Percentiles rank a stretch among this genome's conserved stretches.
These are phyloP conservation scores for Holothuria glaberrima DNA, from an alignment of 35 echinoderm and acorn worm genomes.

Conservation along the genomic window DNA sequence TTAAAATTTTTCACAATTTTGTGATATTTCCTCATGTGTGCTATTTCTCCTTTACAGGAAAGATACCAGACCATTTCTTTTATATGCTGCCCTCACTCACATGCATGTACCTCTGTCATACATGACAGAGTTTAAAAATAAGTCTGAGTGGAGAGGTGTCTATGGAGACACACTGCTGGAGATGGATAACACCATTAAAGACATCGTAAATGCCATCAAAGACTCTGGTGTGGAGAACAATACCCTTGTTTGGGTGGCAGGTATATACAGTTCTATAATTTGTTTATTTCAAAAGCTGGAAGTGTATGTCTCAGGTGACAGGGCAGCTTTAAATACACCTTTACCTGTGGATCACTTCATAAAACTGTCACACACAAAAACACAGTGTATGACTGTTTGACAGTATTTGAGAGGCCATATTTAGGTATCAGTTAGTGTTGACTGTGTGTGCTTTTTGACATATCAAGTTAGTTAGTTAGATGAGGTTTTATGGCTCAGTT, in stretches of 20 bases:
- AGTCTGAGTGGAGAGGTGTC: slow-evolving; percentile 21
- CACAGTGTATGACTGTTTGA: too few relatives aligned
- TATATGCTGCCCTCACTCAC: slow-evolving; percentile 79
- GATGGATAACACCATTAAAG: slow-evolving; percentile 56
- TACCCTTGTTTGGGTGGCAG: slow-evolving; percentile 60
- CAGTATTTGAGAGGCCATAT: too few relatives aligned
- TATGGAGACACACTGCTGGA: slow-evolving; percentile 73
- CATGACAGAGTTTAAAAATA: slow-evolving; percentile 55
- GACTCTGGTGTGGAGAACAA: slow-evolving; percentile 41
- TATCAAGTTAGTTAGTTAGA: too few relatives aligned
- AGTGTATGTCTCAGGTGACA: not conserved
- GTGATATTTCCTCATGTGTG: not conserved
- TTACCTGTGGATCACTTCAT: too few relatives aligned
- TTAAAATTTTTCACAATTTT: not conserved
- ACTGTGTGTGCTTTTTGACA: too few relatives aligned
- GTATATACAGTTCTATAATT: not conserved
- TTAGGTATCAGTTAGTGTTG: too few relatives aligned
- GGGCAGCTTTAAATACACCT: too few relatives aligned
- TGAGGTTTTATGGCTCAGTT: too few relatives aligned
- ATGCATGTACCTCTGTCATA: slow-evolving; percentile 67
- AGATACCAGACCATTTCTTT: slow-evolving; percentile 58
- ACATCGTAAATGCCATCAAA: slow-evolving; percentile 33
- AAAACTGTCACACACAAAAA: too few relatives aligned
- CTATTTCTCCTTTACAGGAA: not conserved
- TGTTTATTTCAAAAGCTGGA: too few relatives aligned